Conservation (phyloP, 2,113 vertebrate species). For the Naja naja region DNA sequence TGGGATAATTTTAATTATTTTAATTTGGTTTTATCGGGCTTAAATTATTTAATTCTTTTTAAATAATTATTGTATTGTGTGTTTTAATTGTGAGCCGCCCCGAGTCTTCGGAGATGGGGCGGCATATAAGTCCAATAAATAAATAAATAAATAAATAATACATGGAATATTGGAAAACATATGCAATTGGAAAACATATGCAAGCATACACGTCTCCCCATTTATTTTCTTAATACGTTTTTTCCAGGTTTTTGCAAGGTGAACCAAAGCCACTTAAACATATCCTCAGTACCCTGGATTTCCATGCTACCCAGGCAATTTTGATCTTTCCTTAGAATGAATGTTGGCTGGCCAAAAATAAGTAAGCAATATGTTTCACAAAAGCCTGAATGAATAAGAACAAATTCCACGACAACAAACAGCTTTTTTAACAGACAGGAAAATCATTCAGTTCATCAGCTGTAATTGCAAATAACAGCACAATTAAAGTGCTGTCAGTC, state of each 20-base stretch:
- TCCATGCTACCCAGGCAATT: background rate
- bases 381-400: background rate
- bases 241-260: background rate
- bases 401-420: background rate
- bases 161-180: background rate
- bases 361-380: slow-evolving; percentile 12
- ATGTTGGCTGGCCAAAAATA: background rate
- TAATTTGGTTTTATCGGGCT: no score
- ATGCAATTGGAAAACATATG: background rate
- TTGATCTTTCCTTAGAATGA: background rate
- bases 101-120: no score
- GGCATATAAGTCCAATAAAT: no score
- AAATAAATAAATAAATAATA: no score
- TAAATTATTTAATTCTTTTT: no score
- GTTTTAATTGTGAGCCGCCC: no score
- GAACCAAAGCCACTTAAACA: background rate
- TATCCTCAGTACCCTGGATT: no score
- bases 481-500: background rate
- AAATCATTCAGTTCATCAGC: slow-evolving; percentile 3
- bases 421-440: background rate
- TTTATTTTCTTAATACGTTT: background rate
- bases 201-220: background rate
- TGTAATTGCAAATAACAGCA: background rate
- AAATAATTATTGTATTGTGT: no score
- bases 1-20: no score